Conservation (phyloP, 2,113 vertebrate species). For the Rafetus swinhoei region DNA sequence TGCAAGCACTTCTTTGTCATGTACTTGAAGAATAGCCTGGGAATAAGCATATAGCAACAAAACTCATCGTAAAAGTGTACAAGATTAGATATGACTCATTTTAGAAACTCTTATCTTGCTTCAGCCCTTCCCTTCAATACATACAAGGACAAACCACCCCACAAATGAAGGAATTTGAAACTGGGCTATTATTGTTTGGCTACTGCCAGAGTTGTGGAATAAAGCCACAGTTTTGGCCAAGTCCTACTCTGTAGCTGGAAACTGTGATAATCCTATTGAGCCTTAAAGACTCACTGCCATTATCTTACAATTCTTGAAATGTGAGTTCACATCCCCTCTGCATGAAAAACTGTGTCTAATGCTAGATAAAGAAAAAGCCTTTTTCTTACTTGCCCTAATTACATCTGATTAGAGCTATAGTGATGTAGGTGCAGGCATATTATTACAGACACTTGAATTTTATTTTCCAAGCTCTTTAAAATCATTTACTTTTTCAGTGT, state of each 20-base stretch:
- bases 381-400: neutral
- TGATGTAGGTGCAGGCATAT: neutral
- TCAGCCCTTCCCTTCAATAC: neutral
- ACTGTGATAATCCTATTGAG: neutral
- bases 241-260: neutral
- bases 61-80: neutral
- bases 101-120: neutral
- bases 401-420: neutral
- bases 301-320: neutral
- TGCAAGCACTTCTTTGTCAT: slow-evolving; percentile 94
- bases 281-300: neutral
- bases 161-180: neutral
- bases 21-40: slow-evolving; percentile 91
- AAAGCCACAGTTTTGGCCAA: neutral
- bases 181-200: neutral
- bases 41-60: rapidly evolving
- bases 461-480: neutral
- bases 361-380: neutral
- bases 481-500: neutral
- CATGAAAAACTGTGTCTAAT: neutral
- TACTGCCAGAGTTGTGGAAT: neutral
- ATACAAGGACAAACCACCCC: neutral
- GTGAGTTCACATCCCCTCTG: neutral
- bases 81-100: neutral
- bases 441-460: neutral